These are phyloP conservation scores for Pelodiscus sinensis DNA, from an alignment of 2,113 vertebrate genomes.

Conservation along the genomic window DNA sequence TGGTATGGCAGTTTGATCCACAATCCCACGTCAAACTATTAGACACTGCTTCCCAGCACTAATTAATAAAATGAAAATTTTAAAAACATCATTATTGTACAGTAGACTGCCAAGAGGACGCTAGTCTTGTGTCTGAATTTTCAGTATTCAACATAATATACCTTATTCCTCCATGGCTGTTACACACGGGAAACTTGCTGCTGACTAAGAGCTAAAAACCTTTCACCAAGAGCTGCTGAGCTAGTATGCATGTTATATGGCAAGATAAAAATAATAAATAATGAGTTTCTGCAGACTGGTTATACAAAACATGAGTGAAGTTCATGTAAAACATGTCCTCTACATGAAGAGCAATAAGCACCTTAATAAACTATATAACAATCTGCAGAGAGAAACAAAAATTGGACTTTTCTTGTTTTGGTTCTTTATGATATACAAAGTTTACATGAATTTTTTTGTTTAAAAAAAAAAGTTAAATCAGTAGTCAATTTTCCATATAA, in stretches of 20 bases:
- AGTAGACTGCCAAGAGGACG: not conserved
- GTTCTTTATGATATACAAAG: not conserved
- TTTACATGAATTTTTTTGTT: not conserved
- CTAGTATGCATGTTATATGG: not conserved
- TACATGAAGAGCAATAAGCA: not conserved
- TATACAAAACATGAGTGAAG: constrained; percentile 31
- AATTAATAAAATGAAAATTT: not conserved
- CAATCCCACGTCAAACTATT: not conserved
- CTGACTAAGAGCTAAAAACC: not conserved
- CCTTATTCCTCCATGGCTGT: not conserved
- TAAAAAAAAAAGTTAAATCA: not conserved
- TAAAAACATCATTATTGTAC: not conserved
- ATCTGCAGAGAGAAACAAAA: not conserved
- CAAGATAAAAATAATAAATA: constrained; percentile 61
- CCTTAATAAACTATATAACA: not conserved
- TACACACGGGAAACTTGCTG: not conserved
- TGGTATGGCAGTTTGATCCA: not conserved
- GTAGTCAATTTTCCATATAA: accelerated
- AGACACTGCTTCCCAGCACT: not conserved
- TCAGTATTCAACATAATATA: not conserved
- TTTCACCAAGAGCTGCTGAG: constrained; percentile 22
- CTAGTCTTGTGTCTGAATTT: not conserved
- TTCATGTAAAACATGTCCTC: not conserved
- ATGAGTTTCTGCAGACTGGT: constrained; percentile 51
- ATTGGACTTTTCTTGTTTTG: not conserved